A percentile compares a stretch with the other conserved stretches of the same genome.
Conservation (phyloP, 2,113 vertebrate genomes). For the Falco punctatus region DNA sequence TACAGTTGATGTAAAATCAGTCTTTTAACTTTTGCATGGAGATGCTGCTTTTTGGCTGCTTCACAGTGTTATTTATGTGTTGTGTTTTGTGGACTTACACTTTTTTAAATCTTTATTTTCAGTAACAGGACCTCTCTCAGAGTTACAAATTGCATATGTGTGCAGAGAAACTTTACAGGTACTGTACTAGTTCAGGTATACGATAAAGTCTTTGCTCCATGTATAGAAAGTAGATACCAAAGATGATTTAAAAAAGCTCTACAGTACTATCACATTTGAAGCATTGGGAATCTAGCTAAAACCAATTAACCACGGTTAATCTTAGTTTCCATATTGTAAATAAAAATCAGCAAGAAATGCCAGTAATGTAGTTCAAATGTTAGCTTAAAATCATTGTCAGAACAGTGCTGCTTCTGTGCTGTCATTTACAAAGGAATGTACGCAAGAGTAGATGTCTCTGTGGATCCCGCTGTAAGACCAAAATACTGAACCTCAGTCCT, state of each 20-base stretch:
- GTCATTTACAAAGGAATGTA: not conserved
- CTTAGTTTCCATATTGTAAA: not conserved
- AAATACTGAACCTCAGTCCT: not conserved
- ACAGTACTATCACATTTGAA: rapidly evolving
- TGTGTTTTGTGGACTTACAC: not conserved
- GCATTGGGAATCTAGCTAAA: not conserved
- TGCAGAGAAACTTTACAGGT: slow-evolving; percentile 97
- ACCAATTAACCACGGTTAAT: not conserved
- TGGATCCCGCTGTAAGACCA: not conserved
- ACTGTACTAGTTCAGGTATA: not conserved
- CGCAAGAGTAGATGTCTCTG: not conserved
- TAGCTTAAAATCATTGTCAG: not conserved
- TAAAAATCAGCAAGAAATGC: not conserved
- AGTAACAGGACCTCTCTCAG: slow-evolving; percentile 96
- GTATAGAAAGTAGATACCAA: not conserved
- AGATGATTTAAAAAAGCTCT: not conserved
- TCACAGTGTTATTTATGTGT: rapidly evolving
- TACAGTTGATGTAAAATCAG: not conserved
- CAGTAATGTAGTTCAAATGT: not conserved
- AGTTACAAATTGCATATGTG: slow-evolving; percentile 94
- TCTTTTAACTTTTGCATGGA: not conserved
- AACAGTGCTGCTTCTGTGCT: not conserved
- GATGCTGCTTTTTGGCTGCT: not conserved
- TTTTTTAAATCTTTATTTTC: slow-evolving; percentile 16
- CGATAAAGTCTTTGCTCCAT: not conserved